Percentiles rank a stretch among this genome's conserved stretches.
These are phyloP conservation scores for Drosophila littoralis DNA, from an alignment of 1,140 invertebrate genomes.

Conservation along the genomic window DNA sequence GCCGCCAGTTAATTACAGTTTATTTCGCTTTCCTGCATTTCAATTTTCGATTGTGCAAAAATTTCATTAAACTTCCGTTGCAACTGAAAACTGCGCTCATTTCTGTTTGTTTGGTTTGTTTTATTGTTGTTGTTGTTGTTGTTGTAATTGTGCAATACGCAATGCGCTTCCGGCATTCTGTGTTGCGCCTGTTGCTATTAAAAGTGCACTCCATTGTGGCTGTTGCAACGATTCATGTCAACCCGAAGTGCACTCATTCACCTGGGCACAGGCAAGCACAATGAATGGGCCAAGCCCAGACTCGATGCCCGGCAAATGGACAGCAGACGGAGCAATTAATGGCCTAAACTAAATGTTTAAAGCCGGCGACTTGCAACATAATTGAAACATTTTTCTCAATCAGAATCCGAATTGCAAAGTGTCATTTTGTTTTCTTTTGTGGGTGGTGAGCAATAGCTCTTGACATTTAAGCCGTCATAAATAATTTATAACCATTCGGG, in stretches of 20 bases:
- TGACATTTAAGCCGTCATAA: slow-evolving; percentile 66
- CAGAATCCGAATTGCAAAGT: slow-evolving; percentile 25
- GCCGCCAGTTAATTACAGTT: slow-evolving; percentile 69
- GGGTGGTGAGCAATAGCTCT: slow-evolving; percentile 57
- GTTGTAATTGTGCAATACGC: slow-evolving; percentile 29
- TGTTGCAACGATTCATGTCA: slow-evolving; percentile 48
- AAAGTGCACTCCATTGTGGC: slow-evolving; percentile 39
- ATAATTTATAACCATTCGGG: slow-evolving; percentile 70
- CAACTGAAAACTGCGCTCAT: slow-evolving; percentile 27
- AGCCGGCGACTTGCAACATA: slow-evolving; percentile 14
- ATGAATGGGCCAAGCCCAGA: slow-evolving; percentile 7
- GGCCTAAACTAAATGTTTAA: slow-evolving; percentile 34
- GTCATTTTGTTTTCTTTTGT: slow-evolving; percentile 49
- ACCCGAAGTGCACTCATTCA: slow-evolving; percentile 55
- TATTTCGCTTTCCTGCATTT: slow-evolving; percentile 45
- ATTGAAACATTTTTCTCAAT: slow-evolving; percentile 45
- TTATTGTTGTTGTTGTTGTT: slow-evolving; percentile 13
- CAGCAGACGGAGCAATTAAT: slow-evolving; percentile 53
- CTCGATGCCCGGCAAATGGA: background rate
- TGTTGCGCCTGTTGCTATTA: background rate
- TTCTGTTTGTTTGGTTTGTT: slow-evolving; percentile 28
- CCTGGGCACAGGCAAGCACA: slow-evolving; percentile 12
- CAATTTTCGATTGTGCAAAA: slow-evolving; percentile 35
- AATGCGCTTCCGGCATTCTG: slow-evolving; percentile 43
- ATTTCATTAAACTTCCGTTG: slow-evolving; percentile 57